These are phyloP conservation scores for Pseudopodoces humilis DNA, from an alignment of 2,113 vertebrate genomes.

Conservation along the genomic window DNA sequence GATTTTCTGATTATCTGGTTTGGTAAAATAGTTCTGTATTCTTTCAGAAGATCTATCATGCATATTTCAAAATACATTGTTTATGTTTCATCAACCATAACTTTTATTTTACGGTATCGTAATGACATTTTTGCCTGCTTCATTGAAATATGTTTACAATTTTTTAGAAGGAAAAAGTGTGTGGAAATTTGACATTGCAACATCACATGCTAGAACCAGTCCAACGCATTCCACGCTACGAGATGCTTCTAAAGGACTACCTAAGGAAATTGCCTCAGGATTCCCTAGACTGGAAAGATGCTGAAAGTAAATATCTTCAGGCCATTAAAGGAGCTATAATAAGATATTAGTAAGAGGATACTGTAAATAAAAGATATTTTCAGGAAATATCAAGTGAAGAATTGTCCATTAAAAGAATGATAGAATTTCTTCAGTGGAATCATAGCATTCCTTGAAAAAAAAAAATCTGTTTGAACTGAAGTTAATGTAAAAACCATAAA, in stretches of 20 bases:
- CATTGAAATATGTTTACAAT: constrained; percentile 51
- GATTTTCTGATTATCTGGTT: background rate
- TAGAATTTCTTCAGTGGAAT: background rate
- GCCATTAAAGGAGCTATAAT: background rate
- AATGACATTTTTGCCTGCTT: constrained; percentile 7
- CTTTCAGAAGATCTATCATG: background rate
- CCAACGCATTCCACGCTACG: constrained; percentile 95
- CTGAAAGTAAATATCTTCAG: constrained; percentile 83
- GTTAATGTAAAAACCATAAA: background rate
- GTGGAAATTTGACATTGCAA: constrained; percentile 89
- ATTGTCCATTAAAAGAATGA: background rate
- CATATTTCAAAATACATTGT: background rate
- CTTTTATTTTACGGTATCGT: background rate
- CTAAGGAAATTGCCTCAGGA: constrained; percentile 92
- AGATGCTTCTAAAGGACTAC: constrained; percentile 98
- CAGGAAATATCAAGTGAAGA: background rate
- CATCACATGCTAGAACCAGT: constrained; percentile 98
- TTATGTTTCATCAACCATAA: background rate
- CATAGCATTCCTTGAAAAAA: background rate
- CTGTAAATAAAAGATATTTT: background rate
- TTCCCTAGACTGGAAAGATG: constrained; percentile 86
- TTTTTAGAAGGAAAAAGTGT: constrained; percentile 87
- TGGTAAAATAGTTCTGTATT: background rate
- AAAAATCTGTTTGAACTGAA: background rate
- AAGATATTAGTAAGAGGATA: background rate